Conservation (phyloP, 2,888 invertebrate genomes). For the Amblyjoppa fuscipennis region DNA sequence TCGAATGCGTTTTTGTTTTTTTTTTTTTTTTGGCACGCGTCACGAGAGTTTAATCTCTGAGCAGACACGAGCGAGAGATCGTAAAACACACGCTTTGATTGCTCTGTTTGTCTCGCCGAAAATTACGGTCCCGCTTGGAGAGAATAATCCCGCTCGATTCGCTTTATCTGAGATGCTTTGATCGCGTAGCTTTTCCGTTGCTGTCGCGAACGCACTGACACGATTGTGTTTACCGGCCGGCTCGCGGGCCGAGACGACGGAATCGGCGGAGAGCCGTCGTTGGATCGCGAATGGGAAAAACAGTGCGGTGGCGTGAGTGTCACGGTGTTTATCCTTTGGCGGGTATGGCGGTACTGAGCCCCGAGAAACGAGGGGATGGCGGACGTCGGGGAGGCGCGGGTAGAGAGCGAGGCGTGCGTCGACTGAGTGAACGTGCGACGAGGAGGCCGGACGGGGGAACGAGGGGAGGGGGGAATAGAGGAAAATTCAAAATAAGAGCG, state of each 20-base stretch:
- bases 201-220: neutral
- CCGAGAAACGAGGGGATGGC: slow-evolving; percentile 70
- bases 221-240: slow-evolving; percentile 14
- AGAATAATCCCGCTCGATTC: no score
- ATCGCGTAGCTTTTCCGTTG: no score
- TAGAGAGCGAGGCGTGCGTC: slow-evolving; percentile 65
- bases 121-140: no score
- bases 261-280: slow-evolving; percentile 19
- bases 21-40: neutral
- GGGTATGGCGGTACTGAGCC: slow-evolving; percentile 84
- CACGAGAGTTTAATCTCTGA: no score
- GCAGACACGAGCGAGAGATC: no score
- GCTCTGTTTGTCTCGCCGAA: no score
- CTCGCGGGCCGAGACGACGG: slow-evolving; percentile 19
- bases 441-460: slow-evolving; percentile 69
- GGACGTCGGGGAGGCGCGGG: slow-evolving; percentile 69
- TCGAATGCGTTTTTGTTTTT: neutral
- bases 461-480: slow-evolving; percentile 44
- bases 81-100: no score
- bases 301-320: slow-evolving; percentile 64
- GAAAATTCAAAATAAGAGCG: slow-evolving; percentile 71
- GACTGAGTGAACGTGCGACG: slow-evolving; percentile 79
- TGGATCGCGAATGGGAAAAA: slow-evolving; percentile 31
- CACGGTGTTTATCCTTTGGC: slow-evolving; percentile 83
- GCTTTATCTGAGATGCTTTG: no score